Evolutionary conservation across 2,113 vertebrate species (phyloP), one percentile per base, ranked within the genome.

Genomic region (Nerophis lumbriciformis): DNA sequence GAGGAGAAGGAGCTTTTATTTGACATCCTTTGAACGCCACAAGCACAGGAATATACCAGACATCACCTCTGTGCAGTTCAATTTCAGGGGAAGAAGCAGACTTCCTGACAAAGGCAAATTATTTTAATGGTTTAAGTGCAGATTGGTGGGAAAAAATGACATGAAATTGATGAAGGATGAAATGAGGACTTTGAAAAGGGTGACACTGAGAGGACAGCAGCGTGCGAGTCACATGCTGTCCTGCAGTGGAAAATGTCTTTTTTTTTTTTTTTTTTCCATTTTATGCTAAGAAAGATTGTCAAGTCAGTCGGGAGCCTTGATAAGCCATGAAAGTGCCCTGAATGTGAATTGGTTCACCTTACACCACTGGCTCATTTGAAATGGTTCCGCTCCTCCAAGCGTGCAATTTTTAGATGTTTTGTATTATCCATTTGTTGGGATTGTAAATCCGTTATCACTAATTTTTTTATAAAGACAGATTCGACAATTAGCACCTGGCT

Each of bases 291-390:
- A 75, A 61, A 61, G 69, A 73, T 79, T 87, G 73, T 77, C 67
- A 81, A 81, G 77, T 81, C 80, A 68, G 65, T 19, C 49, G 80
- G 78, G 78, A 84, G 70, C 53, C 59, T 56, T 85, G 72, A 82
- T 81, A 75, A 64, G 78, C 71, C 68, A 54, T 38, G 44, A 75
- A 83, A 81, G 79, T 84, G 82, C 63, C 66, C 77, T 73, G 80
- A 85, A 84, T 86, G 72, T 71, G 10, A 84, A 85, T 85, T 8
- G 76, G 69, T 77, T 75, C 35, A 77, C 60, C 66, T 60, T 45
- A 54, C 57, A 59, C 56, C 4, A 8, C 53, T 42, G 45, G 48
- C 75, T 73, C 69, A 53, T 66, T 76, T 63, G 21, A 55, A 75
- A 42, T 69, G 69, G 72, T 73, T 64, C 51, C 28, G 36, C 49